A percentile compares a stretch with the other conserved stretches of the same genome.
Evolutionary conservation across 2,113 vertebrate species (phyloP).

Genomic region (Phodopus roborovskii): DNA sequence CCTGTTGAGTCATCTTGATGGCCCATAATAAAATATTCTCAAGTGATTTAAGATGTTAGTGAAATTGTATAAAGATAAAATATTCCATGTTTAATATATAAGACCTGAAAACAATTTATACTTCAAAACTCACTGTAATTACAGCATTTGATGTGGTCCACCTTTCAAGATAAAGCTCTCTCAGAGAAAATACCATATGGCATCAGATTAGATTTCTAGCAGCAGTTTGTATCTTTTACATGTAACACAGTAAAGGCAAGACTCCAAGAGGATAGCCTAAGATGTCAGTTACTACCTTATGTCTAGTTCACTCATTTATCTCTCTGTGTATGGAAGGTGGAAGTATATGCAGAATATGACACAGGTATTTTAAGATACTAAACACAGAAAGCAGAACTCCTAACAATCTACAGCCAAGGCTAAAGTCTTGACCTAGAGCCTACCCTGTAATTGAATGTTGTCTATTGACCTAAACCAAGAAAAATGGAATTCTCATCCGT

Average conservation of each 20-base stretch:
- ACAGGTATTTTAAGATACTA: background rate
- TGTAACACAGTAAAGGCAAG: background rate
- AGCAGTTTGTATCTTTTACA: background rate
- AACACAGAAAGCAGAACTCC: background rate
- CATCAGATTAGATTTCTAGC: background rate
- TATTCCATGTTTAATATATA: background rate
- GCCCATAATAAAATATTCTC: background rate
- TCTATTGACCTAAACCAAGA: background rate
- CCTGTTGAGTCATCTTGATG: background rate
- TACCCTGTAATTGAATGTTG: background rate
- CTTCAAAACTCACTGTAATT: background rate
- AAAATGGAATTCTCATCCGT: background rate
- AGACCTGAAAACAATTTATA: slow-evolving; percentile 16
- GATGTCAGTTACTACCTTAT: background rate
- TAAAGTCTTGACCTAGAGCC: slow-evolving; percentile 12
- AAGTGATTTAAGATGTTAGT: slow-evolving; percentile 30
- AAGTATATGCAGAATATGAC: background rate
- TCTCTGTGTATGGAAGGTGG: background rate
- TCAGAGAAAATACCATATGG: background rate
- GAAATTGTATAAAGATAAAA: background rate
- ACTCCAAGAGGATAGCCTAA: background rate
- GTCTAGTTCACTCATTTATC: background rate
- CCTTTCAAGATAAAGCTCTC: background rate
- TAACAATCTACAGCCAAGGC: background rate
- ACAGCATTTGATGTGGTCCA: background rate